Evolutionary conservation across 2,797 vertebrate species (phyloP), one percentile per base, ranked within the genome.

Genomic region (Dryobates pubescens): DNA sequence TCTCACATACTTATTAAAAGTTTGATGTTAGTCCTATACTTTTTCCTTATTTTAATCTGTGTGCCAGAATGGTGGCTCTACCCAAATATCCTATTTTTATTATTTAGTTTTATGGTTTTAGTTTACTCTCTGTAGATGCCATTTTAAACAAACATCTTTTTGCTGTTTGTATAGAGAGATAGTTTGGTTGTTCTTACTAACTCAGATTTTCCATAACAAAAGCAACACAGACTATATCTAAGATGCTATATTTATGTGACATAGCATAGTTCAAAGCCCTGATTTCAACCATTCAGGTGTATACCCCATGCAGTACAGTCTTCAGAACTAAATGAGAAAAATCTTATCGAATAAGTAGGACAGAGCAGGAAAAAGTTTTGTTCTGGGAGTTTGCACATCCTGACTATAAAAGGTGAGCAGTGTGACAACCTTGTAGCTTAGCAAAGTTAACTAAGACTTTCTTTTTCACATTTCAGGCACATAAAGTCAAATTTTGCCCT

Each of bases 401-500:
- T 12, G 4, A 80, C 20, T 53, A n/a, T 62, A 65, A 86, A 88
- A 47, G 49, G 36, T 82, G 64, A 93, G 29, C 41, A 74, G 56
- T 6, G 1, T 86, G 88, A 59, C 54, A 75, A 29, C 22, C 49
- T 62, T 62, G 49, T 34, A 76, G 54, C 79, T 91, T 76, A 71
- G 24, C n/a, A 82, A 91, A 86, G 86, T 70, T 76, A 74, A 68
- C 53, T 79, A 68, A 79, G 87, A 82, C 68, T 84, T 88, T 82
- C 14, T 79, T 79, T 70, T 86, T 68, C 68, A 54, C 36, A 47
- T 88, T 93, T 91, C 64, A 88, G 80, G 82, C 47, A 80, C 61
- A 65, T 77, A 82, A 94, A 86, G 88, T 94, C 88, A 92, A 86
- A 68, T 71, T 89, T 65, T 94, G 53, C 64, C 77, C 88, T 94